A percentile compares a stretch with the other conserved stretches of the same genome.
phyloP scores from a whole-genome alignment of 2,113 vertebrate species.

The Saiga tatarica region DNA sequence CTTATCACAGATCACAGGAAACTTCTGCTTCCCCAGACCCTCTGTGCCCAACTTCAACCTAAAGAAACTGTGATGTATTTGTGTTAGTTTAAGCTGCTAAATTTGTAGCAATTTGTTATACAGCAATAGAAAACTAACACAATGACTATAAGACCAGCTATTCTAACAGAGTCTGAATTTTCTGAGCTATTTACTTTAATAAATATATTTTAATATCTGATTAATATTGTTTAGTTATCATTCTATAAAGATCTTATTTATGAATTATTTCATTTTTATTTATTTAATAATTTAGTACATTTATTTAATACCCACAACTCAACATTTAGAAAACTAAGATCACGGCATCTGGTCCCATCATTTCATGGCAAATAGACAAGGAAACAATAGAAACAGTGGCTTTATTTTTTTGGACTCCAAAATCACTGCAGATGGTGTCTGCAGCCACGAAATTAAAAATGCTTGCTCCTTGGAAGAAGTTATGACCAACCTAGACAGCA shows the following conservation, averaged over 20 bases:
- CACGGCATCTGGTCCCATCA: accelerated
- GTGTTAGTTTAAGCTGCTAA: not conserved
- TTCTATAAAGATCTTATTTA: not conserved
- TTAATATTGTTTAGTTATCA: not conserved
- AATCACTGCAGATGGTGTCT: not conserved
- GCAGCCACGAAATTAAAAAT: not conserved
- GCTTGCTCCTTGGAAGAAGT: not conserved
- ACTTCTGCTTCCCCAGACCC: not conserved
- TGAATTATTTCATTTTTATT: not conserved
- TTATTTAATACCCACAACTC: not conserved
- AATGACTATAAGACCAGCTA: not conserved
- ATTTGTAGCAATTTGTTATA: not conserved
- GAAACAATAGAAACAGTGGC: not conserved
- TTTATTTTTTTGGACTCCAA: not conserved
- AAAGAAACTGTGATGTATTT: not conserved
- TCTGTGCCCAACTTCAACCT: not conserved
- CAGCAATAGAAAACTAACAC: not conserved
- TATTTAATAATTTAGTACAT: not conserved
- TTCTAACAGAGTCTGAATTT: not conserved
- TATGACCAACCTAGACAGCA: not conserved
- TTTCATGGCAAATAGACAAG: not conserved
- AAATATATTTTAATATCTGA: not conserved
- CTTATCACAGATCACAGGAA: not conserved
- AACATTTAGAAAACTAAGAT: not conserved
- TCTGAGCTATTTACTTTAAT: not conserved